Evolutionary conservation across 2,888 invertebrate genomes (phyloP), one percentile per base, ranked within the genome.

Genomic region (Selenia dentaria): DNA sequence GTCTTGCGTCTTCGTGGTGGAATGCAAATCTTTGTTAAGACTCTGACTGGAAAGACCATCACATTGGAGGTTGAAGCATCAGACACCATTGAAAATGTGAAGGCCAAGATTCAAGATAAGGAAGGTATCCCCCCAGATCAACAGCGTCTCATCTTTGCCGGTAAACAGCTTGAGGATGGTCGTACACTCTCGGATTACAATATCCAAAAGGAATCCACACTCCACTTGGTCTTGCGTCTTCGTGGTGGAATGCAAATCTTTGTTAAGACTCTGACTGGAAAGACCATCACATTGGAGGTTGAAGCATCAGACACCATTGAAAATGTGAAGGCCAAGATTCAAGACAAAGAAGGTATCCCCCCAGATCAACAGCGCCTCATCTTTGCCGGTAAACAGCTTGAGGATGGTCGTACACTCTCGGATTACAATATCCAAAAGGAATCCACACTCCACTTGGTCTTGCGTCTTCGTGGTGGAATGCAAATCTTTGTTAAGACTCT

Each of bases 101-200:
- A 82, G 6, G 82, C 82, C 0, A 82, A 82, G 24, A 82, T 82
- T 2, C 81, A 82, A n/a, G 82, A 82, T 34, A 82, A 82, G 13
- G 82, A 82, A 10, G 81, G 82, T 0, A 82, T 82, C 2, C 82
- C 82, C 0, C 82, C 82, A 37, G 82, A 82, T 48, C 82, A 82
- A 47, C 82, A 82, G 60, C 54, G 82, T 0, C 43, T 82, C 0
- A 82, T 82, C 47, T 82, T 82, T 1, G 82, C 82, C 0, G 82
- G 82, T 0, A 82, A 82, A 5, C 82, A 82, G 22, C 18, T 82
- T 0, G 82, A 82, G 36, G 82, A 82, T 59, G 81, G 81, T 0
- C 78, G 82, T 14, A 82, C 82, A 0, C 55, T 82, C 0, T 81
- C 82, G 0, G 82, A 82, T 29, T 82, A 82, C 22, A 82, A 82